Conservation (phyloP, 2,797 vertebrate species). For the Clarias platycephalus region DNA sequence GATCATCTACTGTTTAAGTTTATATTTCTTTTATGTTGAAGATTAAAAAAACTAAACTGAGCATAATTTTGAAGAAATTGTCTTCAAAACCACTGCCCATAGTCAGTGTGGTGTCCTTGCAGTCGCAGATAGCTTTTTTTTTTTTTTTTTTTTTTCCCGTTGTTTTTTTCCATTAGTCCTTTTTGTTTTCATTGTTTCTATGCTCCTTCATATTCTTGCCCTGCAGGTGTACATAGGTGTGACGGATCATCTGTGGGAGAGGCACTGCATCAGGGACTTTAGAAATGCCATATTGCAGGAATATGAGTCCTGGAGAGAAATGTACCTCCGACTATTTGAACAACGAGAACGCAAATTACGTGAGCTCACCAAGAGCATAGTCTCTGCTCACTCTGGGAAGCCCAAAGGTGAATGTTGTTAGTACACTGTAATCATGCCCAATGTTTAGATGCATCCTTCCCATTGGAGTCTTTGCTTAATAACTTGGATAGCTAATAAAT, state of each 20-base stretch:
- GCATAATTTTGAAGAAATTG: background rate
- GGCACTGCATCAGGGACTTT: slow-evolving; percentile 84
- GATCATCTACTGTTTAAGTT: background rate
- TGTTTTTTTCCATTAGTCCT: background rate
- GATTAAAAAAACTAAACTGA: background rate
- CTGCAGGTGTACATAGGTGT: slow-evolving; percentile 75
- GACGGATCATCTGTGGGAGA: slow-evolving; percentile 82
- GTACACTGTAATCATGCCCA: background rate
- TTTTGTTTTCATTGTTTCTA: background rate
- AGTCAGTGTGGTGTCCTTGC: background rate
- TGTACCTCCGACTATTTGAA: slow-evolving; percentile 80
- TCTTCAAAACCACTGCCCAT: background rate
- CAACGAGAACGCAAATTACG: slow-evolving; percentile 84
- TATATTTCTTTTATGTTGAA: background rate
- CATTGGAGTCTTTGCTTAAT: background rate
- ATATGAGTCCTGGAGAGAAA: slow-evolving; percentile 88
- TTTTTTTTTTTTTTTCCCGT: background rate
- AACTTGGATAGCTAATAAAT: slow-evolving; percentile 31
- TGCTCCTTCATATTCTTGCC: background rate
- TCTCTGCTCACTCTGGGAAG: slow-evolving; percentile 81
- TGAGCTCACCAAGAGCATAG: slow-evolving; percentile 81
- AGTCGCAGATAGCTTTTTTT: background rate
- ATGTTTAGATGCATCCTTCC: background rate
- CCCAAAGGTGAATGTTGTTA: slow-evolving; percentile 76
- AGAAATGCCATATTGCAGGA: slow-evolving; percentile 74